Conservation (phyloP, 2,888 invertebrate genomes). For the Epinotia nisella region DNA sequence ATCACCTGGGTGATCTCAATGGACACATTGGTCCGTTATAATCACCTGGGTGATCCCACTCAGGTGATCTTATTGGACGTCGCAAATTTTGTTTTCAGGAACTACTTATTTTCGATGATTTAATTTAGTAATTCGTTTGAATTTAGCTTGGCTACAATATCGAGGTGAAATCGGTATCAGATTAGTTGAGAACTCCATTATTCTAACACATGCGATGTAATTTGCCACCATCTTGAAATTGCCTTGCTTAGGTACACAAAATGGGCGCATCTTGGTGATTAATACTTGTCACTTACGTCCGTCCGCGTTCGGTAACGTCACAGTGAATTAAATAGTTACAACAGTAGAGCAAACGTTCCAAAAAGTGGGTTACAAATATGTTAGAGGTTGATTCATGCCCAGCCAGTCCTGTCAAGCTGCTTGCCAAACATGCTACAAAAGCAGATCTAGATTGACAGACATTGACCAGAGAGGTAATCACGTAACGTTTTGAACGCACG, state of each 20-base stretch:
- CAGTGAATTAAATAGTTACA: not conserved
- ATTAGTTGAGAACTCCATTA: not conserved
- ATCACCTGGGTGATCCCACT: too few relatives aligned
- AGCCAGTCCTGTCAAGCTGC: too few relatives aligned
- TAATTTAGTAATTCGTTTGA: not conserved
- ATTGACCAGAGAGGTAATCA: too few relatives aligned
- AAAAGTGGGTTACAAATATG: not conserved
- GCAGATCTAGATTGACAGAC: too few relatives aligned
- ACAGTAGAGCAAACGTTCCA: not conserved
- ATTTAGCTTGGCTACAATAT: not conserved
- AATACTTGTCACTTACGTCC: not conserved
- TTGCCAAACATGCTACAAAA: too few relatives aligned
- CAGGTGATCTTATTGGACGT: too few relatives aligned
- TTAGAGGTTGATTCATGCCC: too few relatives aligned
- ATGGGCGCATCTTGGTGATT: not conserved
- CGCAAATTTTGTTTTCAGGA: too few relatives aligned
- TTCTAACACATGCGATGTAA: not conserved
- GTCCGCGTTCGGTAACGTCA: not conserved
- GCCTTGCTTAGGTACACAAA: not conserved
- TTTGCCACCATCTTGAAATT: slow-evolving; percentile 5
- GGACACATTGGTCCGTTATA: too few relatives aligned
- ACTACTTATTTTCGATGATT: too few relatives aligned
- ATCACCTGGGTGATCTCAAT: too few relatives aligned
- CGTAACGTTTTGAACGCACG: too few relatives aligned
- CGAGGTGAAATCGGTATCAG: not conserved